phyloP scores from a whole-genome alignment of 2,888 invertebrate genomes.

The Diploptera punctata region DNA sequence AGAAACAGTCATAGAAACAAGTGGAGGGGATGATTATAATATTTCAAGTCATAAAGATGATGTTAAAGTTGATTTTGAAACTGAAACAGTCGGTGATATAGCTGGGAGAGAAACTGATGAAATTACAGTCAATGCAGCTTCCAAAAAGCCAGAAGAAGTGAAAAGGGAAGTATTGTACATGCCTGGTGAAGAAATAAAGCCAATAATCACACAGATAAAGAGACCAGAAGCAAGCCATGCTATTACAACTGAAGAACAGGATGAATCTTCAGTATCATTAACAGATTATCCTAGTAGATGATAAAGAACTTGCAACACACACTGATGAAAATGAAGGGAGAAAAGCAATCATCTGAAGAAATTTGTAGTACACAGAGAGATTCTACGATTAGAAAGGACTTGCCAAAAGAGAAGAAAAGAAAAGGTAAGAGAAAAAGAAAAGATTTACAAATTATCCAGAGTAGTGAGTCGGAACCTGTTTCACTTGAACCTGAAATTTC shows the following conservation, averaged over 20 bases:
- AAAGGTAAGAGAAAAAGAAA: constrained; percentile 3
- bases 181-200: not conserved
- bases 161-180: not conserved
- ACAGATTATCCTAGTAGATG: too few relatives aligned
- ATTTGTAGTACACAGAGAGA: not conserved
- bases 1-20: not conserved
- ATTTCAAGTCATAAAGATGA: too few relatives aligned
- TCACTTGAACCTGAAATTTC: not conserved
- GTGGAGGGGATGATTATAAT: too few relatives aligned
- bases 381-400: not conserved
- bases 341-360: not conserved
- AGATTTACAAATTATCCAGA: not conserved
- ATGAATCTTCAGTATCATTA: not conserved
- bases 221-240: not conserved
- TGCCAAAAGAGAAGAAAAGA: not conserved
- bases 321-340: too few relatives aligned
- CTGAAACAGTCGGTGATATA: too few relatives aligned
- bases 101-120: too few relatives aligned
- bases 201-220: too few relatives aligned
- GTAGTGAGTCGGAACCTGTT: not conserved
- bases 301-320: not conserved
- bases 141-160: not conserved
- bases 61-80: too few relatives aligned
- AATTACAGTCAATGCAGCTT: too few relatives aligned
- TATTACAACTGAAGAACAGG: not conserved